Conservation (phyloP, 2,113 vertebrate species). For the Neolamprologus variostigma region DNA sequence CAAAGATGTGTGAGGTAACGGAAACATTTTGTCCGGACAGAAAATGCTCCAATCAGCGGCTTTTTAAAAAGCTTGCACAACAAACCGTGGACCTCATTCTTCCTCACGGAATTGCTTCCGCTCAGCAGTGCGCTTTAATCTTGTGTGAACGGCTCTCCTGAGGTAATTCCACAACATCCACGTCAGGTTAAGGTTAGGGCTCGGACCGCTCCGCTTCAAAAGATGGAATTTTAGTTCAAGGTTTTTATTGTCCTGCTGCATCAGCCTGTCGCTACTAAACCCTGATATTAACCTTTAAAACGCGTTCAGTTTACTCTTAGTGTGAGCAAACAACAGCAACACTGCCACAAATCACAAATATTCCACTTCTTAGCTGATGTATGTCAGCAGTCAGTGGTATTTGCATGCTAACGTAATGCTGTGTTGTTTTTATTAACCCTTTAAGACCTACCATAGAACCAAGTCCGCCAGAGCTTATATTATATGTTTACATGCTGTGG, state of each 20-base stretch:
- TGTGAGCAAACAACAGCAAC: background rate
- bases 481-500: too few species aligned
- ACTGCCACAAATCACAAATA: rapidly evolving
- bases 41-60: background rate
- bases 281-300: background rate
- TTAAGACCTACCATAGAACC: too few species aligned
- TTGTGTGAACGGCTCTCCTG: background rate
- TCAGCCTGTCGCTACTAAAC: background rate
- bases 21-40: background rate
- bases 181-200: background rate
- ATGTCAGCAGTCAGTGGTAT: background rate
- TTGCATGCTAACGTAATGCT: background rate
- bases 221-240: background rate
- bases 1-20: background rate
- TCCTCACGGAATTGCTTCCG: background rate
- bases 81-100: background rate
- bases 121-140: background rate
- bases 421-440: background rate
- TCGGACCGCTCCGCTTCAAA: background rate
- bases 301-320: background rate
- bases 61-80: background rate
- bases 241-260: background rate
- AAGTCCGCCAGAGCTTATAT: too few species aligned
- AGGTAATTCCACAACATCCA: background rate
- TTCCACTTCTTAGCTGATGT: rapidly evolving